Conservation (phyloP, 2,797 vertebrate genomes). For the Antennarius maculatus region DNA sequence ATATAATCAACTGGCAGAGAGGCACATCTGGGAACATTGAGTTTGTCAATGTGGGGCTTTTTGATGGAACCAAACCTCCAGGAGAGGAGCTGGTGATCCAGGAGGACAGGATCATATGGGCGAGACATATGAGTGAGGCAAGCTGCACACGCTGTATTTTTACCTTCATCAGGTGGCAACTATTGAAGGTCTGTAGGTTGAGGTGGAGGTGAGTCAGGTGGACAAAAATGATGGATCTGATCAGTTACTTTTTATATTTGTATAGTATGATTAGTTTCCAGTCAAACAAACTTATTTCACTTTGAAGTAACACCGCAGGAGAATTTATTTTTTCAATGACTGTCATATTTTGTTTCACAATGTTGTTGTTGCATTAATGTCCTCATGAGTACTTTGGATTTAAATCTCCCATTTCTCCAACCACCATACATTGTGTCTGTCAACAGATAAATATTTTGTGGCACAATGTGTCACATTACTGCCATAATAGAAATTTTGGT, state of each 20-base stretch:
- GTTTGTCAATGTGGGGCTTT: conserved; percentile 81
- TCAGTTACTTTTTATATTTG: conserved; percentile 1
- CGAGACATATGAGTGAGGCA: conserved; percentile 82
- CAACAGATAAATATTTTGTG: too few species aligned
- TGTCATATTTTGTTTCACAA: too few species aligned
- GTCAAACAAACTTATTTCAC: too few species aligned
- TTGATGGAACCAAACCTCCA: conserved; percentile 73
- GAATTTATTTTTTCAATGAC: too few species aligned
- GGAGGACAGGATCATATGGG: conserved; percentile 77
- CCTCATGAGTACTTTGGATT: not conserved
- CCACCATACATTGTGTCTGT: too few species aligned
- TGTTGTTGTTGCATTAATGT: not conserved
- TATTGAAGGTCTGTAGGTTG: conserved; percentile 82
- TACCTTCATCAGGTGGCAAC: conserved; percentile 80
- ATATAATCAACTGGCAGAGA: conserved; percentile 83
- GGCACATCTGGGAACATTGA: conserved; percentile 73
- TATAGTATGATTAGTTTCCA: too few species aligned
- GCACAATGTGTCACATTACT: too few species aligned
- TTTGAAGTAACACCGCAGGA: too few species aligned
- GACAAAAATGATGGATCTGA: conserved; percentile 22
- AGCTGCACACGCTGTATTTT: conserved; percentile 82
- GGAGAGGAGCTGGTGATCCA: conserved; percentile 79
- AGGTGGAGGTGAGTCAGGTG: conserved; percentile 77
- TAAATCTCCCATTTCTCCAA: too few species aligned
- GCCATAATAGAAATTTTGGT: too few species aligned